Evolutionary conservation across 35 echinoderm and acorn worm genomes (phyloP).

Genomic region (Diadema setosum): DNA sequence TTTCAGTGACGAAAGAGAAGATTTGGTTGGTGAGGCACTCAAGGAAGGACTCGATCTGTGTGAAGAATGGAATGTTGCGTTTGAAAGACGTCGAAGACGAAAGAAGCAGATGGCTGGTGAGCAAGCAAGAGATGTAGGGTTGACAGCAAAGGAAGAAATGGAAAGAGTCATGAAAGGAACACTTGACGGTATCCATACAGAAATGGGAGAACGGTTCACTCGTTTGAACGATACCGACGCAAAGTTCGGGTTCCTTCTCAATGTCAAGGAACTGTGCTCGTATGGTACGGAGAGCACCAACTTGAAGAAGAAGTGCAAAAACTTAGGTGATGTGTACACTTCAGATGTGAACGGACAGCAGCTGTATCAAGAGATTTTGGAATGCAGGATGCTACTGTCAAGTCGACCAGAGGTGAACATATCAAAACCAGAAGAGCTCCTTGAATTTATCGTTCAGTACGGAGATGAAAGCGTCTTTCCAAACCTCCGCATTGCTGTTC

Average conservation of each 20-base stretch:
- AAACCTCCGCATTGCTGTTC: no score
- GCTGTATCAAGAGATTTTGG: slow-evolving; percentile 18
- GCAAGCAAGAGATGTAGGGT: not conserved
- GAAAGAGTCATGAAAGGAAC: slow-evolving; percentile 10
- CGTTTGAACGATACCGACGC: not conserved
- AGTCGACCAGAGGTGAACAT: not conserved
- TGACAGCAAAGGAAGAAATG: slow-evolving; percentile 23
- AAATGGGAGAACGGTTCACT: not conserved
- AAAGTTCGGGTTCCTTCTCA: slow-evolving; percentile 5
- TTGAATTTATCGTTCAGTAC: slow-evolving; percentile 23
- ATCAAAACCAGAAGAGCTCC: slow-evolving; percentile 2
- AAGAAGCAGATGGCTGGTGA: slow-evolving; percentile 13
- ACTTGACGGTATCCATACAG: not conserved
- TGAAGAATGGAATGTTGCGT: not conserved
- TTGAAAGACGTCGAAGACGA: slow-evolving; percentile 4
- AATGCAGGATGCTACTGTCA: slow-evolving; percentile 37
- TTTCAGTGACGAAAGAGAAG: not conserved
- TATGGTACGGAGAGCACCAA: not conserved
- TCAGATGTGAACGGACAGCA: not conserved
- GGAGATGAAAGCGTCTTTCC: slow-evolving; percentile 26
- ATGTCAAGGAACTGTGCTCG: slow-evolving; percentile 10
- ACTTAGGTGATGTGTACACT: not conserved
- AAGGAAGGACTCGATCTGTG: not conserved
- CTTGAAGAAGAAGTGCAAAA: not conserved
- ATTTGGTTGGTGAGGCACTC: not conserved